Evolutionary conservation across 2,888 invertebrate species (phyloP).

Genomic region (Blastobasis lacticolella): DNA sequence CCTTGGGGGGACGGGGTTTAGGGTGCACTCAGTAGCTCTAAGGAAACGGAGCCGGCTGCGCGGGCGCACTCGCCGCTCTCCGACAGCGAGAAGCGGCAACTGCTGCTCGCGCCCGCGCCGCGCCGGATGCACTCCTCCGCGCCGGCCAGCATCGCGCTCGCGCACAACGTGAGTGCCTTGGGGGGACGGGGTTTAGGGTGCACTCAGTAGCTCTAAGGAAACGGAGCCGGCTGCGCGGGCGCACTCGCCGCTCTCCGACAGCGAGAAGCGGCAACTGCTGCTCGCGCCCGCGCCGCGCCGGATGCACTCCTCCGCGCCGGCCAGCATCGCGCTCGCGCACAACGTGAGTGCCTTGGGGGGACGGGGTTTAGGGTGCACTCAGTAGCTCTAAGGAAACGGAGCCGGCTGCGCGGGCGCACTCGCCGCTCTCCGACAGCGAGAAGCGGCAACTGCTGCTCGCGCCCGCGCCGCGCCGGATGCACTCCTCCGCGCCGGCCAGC

Average conservation of each 20-base stretch:
- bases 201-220: no score
- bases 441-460: conserved; percentile 86
- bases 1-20: not conserved
- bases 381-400: no score
- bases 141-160: conserved; percentile 84
- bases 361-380: not conserved
- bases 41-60: conserved; percentile 85
- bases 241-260: conserved; percentile 87
- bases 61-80: conserved; percentile 86
- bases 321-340: conserved; percentile 80
- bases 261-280: conserved; percentile 86
- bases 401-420: conserved; percentile 71
- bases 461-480: conserved; percentile 75
- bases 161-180: conserved; percentile 43
- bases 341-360: conserved; percentile 33
- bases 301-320: conserved; percentile 86
- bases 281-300: conserved; percentile 77
- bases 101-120: conserved; percentile 78
- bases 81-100: conserved; percentile 87
- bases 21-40: no score
- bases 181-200: not conserved
- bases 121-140: conserved; percentile 83
- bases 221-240: conserved; percentile 83
- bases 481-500: conserved; percentile 87
- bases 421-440: conserved; percentile 87